Percentiles rank a stretch among this genome's conserved stretches.
Conservation (phyloP, 1,140 invertebrate species). For the Heterodera schachtii region DNA sequence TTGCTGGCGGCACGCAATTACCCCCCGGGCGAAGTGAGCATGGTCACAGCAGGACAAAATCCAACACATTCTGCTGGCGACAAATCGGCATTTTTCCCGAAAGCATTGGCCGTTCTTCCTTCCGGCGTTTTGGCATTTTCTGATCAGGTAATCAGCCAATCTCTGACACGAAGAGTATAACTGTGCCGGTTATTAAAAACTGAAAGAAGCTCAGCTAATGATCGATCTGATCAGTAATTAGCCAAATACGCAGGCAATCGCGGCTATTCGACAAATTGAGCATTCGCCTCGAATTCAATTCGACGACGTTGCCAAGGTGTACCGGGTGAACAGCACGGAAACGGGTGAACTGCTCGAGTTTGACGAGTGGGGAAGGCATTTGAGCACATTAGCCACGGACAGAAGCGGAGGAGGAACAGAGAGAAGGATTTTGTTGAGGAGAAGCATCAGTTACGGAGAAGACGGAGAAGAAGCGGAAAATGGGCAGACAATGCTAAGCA, state of each 20-base stretch:
- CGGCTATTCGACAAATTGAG: neutral
- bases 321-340: slow-evolving; percentile 5
- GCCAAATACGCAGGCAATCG: neutral
- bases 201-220: neutral
- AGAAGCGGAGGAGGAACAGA: neutral
- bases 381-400: neutral
- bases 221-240: neutral
- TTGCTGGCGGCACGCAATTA: neutral
- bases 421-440: neutral
- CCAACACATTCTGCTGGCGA: neutral
- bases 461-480: neutral
- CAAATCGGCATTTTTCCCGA: neutral
- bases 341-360: neutral
- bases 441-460: neutral
- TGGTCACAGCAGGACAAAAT: neutral
- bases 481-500: neutral
- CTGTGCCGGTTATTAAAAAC: too few species aligned
- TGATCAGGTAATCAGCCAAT: slow-evolving; percentile 13
- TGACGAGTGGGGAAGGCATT: slow-evolving; percentile 3
- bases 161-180: too few species aligned
- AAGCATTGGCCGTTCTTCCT: slow-evolving; percentile 14
- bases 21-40: slow-evolving; percentile 10
- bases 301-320: neutral
- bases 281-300: neutral
- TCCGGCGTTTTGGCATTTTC: slow-evolving; percentile 16